phyloP scores from a whole-genome alignment of 2,113 vertebrate genomes.

The Procavia capensis region DNA sequence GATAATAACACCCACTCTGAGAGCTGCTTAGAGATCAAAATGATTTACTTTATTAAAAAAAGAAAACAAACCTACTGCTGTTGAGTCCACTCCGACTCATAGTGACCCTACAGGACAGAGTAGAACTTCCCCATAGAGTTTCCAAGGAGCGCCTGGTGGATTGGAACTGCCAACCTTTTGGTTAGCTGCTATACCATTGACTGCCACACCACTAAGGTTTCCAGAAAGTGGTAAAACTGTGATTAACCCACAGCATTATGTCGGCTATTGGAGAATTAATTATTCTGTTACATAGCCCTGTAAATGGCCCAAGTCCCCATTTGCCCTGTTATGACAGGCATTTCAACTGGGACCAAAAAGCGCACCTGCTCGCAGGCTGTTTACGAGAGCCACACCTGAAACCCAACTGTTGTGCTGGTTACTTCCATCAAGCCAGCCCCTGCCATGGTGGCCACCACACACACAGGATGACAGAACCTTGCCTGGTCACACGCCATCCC shows the following conservation, averaged over 20 bases:
- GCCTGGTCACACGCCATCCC: too few species aligned
- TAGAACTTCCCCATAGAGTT: too few species aligned
- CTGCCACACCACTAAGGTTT: too few species aligned
- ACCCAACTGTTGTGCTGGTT: background rate
- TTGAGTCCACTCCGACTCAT: too few species aligned
- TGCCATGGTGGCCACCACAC: too few species aligned
- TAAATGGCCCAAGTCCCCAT: background rate
- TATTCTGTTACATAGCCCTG: background rate
- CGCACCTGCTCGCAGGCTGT: background rate
- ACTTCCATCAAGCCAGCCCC: too few species aligned
- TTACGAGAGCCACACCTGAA: background rate
- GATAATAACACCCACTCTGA: background rate
- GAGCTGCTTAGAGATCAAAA: background rate
- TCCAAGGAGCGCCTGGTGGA: too few species aligned
- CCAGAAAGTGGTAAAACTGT: background rate
- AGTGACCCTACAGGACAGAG: too few species aligned
- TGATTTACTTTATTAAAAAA: fast-evolving
- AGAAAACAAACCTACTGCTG: too few species aligned
- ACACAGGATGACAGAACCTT: too few species aligned
- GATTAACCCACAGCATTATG: background rate
- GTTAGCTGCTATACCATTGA: too few species aligned
- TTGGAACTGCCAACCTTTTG: too few species aligned
- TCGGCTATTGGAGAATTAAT: background rate
- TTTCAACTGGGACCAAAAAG: background rate
- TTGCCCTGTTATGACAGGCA: background rate